Percentiles rank a stretch among this genome's conserved stretches.
Evolutionary conservation across 2,888 invertebrate genomes (phyloP).

Genomic region (Nomada flava): DNA sequence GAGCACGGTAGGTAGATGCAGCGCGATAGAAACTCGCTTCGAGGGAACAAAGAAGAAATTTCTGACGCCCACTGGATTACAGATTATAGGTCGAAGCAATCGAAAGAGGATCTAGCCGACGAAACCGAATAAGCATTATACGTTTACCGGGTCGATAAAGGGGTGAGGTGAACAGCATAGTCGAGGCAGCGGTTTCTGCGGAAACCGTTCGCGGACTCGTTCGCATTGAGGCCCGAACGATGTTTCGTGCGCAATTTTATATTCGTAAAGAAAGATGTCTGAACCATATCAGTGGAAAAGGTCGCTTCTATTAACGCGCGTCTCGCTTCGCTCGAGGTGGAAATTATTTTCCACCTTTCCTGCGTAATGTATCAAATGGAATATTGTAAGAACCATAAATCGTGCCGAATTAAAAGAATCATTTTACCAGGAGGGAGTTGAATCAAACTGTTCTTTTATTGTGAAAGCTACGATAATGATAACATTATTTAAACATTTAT

Average conservation of each 20-base stretch:
- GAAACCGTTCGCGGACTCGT: not conserved
- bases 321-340: no score
- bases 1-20: constrained; percentile 28
- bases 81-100: constrained; percentile 51
- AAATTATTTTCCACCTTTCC: no score
- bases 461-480: no score
- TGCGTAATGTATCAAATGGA: no score
- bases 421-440: no score
- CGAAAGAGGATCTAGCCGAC: constrained; percentile 44
- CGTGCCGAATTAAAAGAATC: no score
- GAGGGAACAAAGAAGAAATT: constrained; percentile 32
- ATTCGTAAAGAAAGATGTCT: not conserved
- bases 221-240: constrained; percentile 16
- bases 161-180: not conserved
- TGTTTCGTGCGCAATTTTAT: constrained; percentile 25
- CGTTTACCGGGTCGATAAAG: constrained; percentile 36
- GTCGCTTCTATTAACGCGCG: not conserved
- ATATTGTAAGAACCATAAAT: no score
- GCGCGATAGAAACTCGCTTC: constrained; percentile 3
- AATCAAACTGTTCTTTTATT: no score
- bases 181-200: constrained; percentile 22
- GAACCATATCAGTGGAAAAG: not conserved
- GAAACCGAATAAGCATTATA: constrained; percentile 52
- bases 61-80: constrained; percentile 51
- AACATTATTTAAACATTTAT: no score